Percentiles rank a stretch among this genome's conserved stretches.
These are phyloP conservation scores for Gobionotothen gibberifrons DNA, from an alignment of 2,797 vertebrate species.

Conservation along the genomic window DNA sequence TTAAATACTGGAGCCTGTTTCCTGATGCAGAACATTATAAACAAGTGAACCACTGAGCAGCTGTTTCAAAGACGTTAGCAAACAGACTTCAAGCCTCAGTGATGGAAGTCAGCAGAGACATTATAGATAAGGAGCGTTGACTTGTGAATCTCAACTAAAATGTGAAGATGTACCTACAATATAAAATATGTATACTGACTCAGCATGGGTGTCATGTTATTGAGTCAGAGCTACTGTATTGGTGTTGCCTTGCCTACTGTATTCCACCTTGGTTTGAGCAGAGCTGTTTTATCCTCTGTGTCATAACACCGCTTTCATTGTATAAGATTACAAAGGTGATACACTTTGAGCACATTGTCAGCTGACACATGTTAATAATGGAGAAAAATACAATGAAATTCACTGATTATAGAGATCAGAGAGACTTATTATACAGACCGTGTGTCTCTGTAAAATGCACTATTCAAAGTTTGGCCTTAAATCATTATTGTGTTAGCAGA, in stretches of 20 bases:
- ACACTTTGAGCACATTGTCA: constrained; percentile 54
- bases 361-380: constrained; percentile 45
- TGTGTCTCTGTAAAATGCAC: too few relatives aligned
- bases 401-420: background rate
- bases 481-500: background rate
- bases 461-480: too few relatives aligned
- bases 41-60: background rate
- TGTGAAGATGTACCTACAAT: background rate
- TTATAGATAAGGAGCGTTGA: background rate
- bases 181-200: background rate
- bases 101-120: constrained; percentile 3
- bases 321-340: constrained; percentile 34
- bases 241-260: background rate
- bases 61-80: background rate
- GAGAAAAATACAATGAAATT: constrained; percentile 17
- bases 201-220: background rate
- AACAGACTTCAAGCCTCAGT: background rate
- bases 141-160: background rate
- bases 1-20: background rate
- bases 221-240: constrained; percentile 1
- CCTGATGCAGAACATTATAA: background rate
- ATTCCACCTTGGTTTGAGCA: background rate
- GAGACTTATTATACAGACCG: constrained; percentile 5
- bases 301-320: constrained; percentile 26
- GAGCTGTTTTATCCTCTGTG: constrained; percentile 5